phyloP scores from a whole-genome alignment of 2,888 invertebrate species.

The Andrena camellia region DNA sequence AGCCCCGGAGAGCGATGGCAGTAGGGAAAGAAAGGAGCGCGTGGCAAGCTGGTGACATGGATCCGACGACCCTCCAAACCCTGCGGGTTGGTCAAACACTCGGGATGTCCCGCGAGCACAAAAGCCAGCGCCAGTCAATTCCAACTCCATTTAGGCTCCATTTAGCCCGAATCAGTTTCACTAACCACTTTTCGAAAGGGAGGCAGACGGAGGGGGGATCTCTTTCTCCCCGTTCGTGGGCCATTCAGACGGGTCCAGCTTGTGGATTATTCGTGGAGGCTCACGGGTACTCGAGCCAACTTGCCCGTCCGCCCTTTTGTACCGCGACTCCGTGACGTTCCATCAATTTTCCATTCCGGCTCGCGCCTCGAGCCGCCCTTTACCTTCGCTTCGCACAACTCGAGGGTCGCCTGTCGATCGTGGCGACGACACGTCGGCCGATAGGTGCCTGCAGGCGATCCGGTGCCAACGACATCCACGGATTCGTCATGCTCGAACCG shows the following conservation, averaged over 20 bases:
- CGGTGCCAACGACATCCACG: slow-evolving; percentile 66
- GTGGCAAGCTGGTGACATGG: slow-evolving; percentile 50
- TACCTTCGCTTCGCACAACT: slow-evolving; percentile 61
- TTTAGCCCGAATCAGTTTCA: slow-evolving; percentile 79
- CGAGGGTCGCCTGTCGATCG: slow-evolving; percentile 63
- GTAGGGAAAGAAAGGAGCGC: slow-evolving; percentile 23
- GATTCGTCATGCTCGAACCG: slow-evolving; percentile 72
- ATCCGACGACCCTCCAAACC: slow-evolving; percentile 11
- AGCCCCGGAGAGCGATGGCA: no score
- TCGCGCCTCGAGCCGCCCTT: slow-evolving; percentile 64
- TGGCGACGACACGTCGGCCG: slow-evolving; percentile 32
- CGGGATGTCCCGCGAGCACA: slow-evolving; percentile 63
- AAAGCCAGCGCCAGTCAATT: slow-evolving; percentile 76
- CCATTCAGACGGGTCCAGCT: slow-evolving; percentile 46
- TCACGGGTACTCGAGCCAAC: slow-evolving; percentile 19
- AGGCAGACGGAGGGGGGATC: slow-evolving; percentile 21
- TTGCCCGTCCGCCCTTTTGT: slow-evolving; percentile 40
- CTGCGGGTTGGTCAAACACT: slow-evolving; percentile 53
- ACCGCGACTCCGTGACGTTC: slow-evolving; percentile 61
- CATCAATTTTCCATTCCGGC: slow-evolving; percentile 74
- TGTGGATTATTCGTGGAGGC: slow-evolving; percentile 67
- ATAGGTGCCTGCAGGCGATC: no score
- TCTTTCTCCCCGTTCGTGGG: slow-evolving; percentile 3
- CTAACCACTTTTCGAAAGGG: slow-evolving; percentile 71
- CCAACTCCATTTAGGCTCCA: slow-evolving; percentile 80